Conservation (phyloP, 2,888 invertebrate species). For the Liopterus haemorrhoidalis region DNA sequence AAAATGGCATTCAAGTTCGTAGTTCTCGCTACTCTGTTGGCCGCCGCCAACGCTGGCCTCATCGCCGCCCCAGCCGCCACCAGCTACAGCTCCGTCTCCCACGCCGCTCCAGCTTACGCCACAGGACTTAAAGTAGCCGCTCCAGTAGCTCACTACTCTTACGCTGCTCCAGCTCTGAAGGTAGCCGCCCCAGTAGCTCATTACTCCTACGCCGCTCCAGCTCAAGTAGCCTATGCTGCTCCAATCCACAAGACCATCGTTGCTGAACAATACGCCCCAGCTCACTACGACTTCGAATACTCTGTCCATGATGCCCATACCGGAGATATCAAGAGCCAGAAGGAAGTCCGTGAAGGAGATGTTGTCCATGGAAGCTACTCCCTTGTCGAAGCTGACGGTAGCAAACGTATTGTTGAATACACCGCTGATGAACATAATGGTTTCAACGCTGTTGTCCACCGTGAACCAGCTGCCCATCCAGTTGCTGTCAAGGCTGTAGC, state of each 20-base stretch:
- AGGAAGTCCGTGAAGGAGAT: conserved; percentile 49
- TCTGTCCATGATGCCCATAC: conserved; percentile 48
- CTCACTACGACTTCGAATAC: conserved; percentile 49
- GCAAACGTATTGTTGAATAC: conserved; percentile 49
- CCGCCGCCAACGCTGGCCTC: conserved; percentile 45
- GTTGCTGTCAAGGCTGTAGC: conserved; percentile 29
- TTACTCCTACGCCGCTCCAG: conserved; percentile 1
- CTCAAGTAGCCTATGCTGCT: conserved; percentile 2
- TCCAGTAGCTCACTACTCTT: conserved; percentile 14
- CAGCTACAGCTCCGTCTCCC: conserved; percentile 12
- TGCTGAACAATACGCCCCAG: conserved; percentile 41
- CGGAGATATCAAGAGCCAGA: conserved; percentile 50
- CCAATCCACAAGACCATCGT: conserved; percentile 42
- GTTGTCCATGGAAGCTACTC: conserved; percentile 50
- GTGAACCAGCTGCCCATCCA: conserved; percentile 41
- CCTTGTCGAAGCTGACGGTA: conserved; percentile 50
- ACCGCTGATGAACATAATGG: conserved; percentile 49
- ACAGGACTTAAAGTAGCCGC: no score
- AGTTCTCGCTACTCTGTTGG: conserved; percentile 43
- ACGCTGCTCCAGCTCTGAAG: conserved; percentile 18
- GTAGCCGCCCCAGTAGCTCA: conserved; percentile 8
- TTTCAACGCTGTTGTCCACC: conserved; percentile 51
- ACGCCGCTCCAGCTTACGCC: conserved; percentile 25
- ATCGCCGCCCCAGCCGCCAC: conserved; percentile 48
- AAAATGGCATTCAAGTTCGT: conserved; percentile 19